Evolutionary conservation across 1,140 invertebrate species (phyloP).

Genomic region (Wasmannia auropunctata): DNA sequence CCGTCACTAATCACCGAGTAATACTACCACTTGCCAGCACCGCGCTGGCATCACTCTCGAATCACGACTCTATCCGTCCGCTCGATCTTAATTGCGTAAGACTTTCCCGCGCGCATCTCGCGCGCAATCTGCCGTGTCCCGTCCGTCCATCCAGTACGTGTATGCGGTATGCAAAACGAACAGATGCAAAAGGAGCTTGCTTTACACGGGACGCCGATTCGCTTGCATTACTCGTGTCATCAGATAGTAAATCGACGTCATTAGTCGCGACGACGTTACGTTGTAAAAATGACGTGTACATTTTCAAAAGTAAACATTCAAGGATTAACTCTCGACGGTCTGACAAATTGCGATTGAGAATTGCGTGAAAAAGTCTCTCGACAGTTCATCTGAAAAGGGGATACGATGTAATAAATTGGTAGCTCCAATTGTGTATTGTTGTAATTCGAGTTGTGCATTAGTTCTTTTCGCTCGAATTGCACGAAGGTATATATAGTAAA

Average conservation of each 20-base stretch:
- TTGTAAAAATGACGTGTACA: neutral
- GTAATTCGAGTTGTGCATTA: neutral
- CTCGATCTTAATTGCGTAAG: slow-evolving; percentile 47
- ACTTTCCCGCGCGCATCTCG: slow-evolving; percentile 20
- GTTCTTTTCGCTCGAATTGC: neutral
- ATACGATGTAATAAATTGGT: neutral
- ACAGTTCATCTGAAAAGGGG: neutral
- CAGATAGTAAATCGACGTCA: neutral
- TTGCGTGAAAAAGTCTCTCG: neutral
- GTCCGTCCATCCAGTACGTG: too few relatives aligned
- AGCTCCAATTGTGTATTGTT: too few relatives aligned
- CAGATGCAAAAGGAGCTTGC: neutral
- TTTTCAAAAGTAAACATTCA: neutral
- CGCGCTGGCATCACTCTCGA: neutral
- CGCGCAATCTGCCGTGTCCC: neutral
- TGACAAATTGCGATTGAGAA: too few relatives aligned
- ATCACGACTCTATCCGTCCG: slow-evolving; percentile 30
- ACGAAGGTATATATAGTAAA: neutral
- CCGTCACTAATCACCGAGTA: slow-evolving; percentile 39
- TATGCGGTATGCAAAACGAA: too few relatives aligned
- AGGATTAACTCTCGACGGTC: neutral
- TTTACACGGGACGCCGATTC: neutral
- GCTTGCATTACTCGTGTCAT: neutral
- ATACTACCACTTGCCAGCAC: slow-evolving; percentile 19
- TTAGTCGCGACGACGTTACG: neutral